Conservation (phyloP, 35 echinoderm and acorn worm genomes). For the Lytechinus variegatus region DNA sequence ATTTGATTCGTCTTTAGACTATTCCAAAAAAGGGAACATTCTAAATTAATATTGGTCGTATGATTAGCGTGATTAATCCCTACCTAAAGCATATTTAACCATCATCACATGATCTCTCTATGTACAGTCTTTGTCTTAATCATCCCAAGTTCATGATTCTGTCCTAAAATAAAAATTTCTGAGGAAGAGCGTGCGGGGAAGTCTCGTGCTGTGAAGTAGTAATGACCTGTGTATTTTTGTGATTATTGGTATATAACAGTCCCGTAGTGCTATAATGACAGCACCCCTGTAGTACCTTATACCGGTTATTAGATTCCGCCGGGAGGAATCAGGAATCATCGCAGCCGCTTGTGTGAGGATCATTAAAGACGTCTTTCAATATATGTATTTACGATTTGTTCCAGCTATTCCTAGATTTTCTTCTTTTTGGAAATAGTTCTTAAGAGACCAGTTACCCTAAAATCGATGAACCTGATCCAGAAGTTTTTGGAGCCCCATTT, state of each 20-base stretch:
- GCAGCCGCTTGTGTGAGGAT: not conserved
- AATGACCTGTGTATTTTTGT: slow-evolving; percentile 41
- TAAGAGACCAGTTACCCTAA: too few species aligned
- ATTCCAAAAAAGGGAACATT: too few species aligned
- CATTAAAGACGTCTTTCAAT: not conserved
- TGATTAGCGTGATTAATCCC: too few species aligned
- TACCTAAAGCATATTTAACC: not conserved
- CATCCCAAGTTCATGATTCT: not conserved
- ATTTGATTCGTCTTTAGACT: too few species aligned
- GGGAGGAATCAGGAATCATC: not conserved
- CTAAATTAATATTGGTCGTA: too few species aligned
- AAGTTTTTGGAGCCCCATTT: too few species aligned
- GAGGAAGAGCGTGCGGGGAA: not conserved
- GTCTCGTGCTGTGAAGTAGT: not conserved
- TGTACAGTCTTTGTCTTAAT: too few species aligned
- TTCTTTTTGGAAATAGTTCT: too few species aligned
- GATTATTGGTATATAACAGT: slow-evolving; percentile 3
- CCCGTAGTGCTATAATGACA: slow-evolving; percentile 3
- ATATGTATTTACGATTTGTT: not conserved
- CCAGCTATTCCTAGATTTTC: not conserved
- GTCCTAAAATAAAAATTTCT: not conserved
- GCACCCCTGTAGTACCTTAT: not conserved
- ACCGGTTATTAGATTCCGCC: not conserved
- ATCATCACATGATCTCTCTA: not conserved
- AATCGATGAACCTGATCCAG: too few species aligned